These are phyloP conservation scores for Monochamus saltuarius DNA, from an alignment of 1,140 invertebrate genomes.

Conservation along the genomic window DNA sequence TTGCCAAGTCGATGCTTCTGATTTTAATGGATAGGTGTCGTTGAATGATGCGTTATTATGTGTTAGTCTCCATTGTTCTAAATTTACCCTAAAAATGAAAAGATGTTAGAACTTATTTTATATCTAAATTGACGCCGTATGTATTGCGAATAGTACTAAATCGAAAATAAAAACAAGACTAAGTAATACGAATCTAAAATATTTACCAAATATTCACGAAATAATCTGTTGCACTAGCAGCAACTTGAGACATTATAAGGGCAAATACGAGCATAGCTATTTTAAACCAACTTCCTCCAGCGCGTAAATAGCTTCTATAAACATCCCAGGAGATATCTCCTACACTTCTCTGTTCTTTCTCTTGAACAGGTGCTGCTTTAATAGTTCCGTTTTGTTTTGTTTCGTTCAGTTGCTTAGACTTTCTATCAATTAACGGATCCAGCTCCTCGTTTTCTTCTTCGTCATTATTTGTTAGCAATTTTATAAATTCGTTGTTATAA, in stretches of 20 bases:
- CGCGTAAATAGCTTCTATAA: constrained; percentile 63
- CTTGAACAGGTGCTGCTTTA: constrained; percentile 2
- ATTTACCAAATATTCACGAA: constrained; percentile 67
- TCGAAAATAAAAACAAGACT: too few relatives aligned
- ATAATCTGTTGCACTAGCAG: constrained; percentile 66
- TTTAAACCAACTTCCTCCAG: constrained; percentile 57
- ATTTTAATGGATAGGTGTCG: too few relatives aligned
- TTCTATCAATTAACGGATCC: not conserved
- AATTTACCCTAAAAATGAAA: not conserved
- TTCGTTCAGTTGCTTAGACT: not conserved
- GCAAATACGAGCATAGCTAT: constrained; percentile 56
- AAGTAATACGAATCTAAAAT: too few relatives aligned
- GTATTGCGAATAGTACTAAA: too few relatives aligned
- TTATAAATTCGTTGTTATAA: constrained; percentile 55
- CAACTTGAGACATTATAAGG: constrained; percentile 60
- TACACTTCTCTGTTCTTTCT: constrained; percentile 5
- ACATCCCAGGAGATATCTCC: constrained; percentile 44
- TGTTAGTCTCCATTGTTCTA: not conserved
- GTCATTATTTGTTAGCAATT: constrained; percentile 56
- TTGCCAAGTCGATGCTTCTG: too few relatives aligned
- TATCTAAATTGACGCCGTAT: too few relatives aligned
- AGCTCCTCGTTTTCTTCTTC: constrained; percentile 44
- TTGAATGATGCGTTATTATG: not conserved
- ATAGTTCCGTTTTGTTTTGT: not conserved
- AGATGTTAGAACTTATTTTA: too few relatives aligned